Percentiles rank a stretch among this genome's conserved stretches.
phyloP scores from a whole-genome alignment of 2,113 vertebrate species.

The Cephalopterus ornatus region DNA sequence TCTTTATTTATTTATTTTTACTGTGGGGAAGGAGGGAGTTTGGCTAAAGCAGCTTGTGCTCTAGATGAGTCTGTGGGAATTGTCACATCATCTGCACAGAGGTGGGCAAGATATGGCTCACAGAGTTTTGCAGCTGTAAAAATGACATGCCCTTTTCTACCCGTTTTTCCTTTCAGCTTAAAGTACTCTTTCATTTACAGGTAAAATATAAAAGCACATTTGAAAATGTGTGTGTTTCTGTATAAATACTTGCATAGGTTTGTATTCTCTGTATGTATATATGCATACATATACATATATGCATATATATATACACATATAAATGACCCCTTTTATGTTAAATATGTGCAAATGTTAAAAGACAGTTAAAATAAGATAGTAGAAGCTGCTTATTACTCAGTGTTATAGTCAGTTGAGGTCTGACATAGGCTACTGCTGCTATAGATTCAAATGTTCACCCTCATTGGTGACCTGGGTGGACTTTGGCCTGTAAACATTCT shows the following conservation, averaged over 20 bases:
- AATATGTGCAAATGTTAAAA: background rate
- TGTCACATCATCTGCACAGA: background rate
- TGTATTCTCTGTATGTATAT: background rate
- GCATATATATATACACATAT: background rate
- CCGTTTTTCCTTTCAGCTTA: background rate
- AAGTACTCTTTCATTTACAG: background rate
- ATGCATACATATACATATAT: background rate
- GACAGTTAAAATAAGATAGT: background rate
- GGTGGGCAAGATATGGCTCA: background rate
- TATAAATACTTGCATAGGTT: background rate
- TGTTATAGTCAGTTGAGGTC: background rate
- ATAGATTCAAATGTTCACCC: background rate
- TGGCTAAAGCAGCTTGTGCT: background rate
- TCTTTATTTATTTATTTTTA: constrained; percentile 40
- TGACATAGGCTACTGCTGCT: background rate
- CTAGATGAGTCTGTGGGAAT: background rate
- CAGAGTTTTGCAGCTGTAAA: background rate
- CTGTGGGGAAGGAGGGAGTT: constrained; percentile 9
- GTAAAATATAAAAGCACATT: background rate
- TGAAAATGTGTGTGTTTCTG: background rate
- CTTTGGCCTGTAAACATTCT: background rate
- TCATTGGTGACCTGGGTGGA: background rate
- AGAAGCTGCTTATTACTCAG: background rate
- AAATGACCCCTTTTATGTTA: background rate
- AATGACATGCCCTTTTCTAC: background rate